Conservation (phyloP, 2,797 vertebrate genomes). For the Adrianichthys oophorus region DNA sequence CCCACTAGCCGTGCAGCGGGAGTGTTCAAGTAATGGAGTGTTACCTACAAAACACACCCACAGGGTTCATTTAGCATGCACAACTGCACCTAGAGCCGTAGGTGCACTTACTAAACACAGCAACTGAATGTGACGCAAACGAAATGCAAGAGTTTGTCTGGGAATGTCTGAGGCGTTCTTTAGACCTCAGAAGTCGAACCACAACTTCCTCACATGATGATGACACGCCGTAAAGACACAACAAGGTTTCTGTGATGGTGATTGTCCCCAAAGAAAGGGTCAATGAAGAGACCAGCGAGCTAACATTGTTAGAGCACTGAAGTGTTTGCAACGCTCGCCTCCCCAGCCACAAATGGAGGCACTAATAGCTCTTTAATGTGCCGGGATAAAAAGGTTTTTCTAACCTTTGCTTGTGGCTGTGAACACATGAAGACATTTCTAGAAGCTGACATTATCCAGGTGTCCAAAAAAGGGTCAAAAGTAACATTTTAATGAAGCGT, state of each 20-base stretch:
- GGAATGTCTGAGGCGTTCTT: constrained; percentile 41
- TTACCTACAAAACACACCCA: constrained; percentile 56
- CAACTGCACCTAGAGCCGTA: constrained; percentile 3
- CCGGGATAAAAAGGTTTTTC: constrained; percentile 4
- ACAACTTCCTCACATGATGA: constrained; percentile 31
- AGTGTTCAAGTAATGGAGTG: constrained; percentile 65
- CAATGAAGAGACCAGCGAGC: background rate
- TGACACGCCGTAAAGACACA: constrained; percentile 18
- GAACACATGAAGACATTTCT: background rate
- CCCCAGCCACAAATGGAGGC: constrained; percentile 18
- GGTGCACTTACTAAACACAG: constrained; percentile 28
- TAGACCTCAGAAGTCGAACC: constrained; percentile 26
- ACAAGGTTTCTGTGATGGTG: background rate
- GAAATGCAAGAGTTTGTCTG: constrained; percentile 38
- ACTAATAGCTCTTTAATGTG: constrained; percentile 22
- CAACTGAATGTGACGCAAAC: constrained; percentile 32
- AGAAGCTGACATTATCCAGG: background rate
- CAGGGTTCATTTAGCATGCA: constrained; percentile 50
- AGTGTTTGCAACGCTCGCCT: background rate
- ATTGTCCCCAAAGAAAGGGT: background rate
- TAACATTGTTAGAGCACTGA: background rate
- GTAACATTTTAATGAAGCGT: background rate
- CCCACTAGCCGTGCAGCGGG: constrained; percentile 57
- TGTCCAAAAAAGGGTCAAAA: background rate
- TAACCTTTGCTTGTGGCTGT: constrained; percentile 13